Percentiles rank a stretch among this genome's conserved stretches.
Evolutionary conservation across 2,888 invertebrate species (phyloP).

Genomic region (Phasia obesa): DNA sequence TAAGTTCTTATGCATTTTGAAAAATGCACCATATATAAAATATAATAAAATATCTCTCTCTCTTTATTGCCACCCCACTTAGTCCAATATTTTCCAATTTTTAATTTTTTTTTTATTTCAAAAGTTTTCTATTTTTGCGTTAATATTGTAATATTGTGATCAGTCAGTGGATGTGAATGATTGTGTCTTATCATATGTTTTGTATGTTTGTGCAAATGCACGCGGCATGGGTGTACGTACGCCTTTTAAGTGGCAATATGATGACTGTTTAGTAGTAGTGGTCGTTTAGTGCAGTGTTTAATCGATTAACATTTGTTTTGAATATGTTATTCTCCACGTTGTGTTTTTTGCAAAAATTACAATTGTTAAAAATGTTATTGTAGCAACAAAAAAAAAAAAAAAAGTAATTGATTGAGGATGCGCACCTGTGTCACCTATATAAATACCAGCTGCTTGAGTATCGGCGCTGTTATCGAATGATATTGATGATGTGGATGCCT

Average conservation of each 20-base stretch:
- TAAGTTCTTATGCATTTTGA: no score
- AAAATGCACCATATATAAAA: no score
- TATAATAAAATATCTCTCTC: no score
- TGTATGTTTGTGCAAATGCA: conserved; percentile 5
- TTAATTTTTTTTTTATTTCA: no score
- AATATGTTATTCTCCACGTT: conserved; percentile 13
- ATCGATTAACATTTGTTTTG: background rate
- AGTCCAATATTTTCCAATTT: no score
- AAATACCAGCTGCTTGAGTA: conserved; percentile 69
- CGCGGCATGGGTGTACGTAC: background rate
- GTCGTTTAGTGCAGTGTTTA: background rate
- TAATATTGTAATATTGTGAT: no score
- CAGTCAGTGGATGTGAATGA: no score
- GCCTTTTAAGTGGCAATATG: conserved; percentile 15
- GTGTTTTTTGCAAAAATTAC: conserved; percentile 10
- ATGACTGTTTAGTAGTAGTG: conserved; percentile 8
- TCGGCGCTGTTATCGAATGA: conserved; percentile 66
- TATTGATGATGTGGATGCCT: conserved; percentile 69
- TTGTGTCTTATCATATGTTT: no score
- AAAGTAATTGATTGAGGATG: conserved; percentile 35
- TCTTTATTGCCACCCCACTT: no score
- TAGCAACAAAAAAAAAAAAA: no score
- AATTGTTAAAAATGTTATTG: conserved; percentile 17
- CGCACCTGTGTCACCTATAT: conserved; percentile 69
- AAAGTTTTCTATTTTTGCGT: no score